Evolutionary conservation across 2,888 invertebrate species (phyloP).

Genomic region (Mamestra brassicae): DNA sequence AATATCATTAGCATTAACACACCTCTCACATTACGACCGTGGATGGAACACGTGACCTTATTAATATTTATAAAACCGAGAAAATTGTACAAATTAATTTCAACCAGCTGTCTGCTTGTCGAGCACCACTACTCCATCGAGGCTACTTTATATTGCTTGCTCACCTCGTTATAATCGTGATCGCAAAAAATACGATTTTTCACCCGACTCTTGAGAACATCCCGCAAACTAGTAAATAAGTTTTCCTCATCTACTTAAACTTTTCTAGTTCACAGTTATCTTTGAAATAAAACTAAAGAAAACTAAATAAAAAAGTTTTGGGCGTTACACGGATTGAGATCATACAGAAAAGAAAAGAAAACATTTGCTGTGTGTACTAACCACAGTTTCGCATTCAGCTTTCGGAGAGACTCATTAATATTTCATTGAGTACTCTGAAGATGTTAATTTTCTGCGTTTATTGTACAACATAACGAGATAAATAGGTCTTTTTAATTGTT

Average conservation of each 20-base stretch:
- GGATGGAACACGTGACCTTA: constrained; percentile 43
- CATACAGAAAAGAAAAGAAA: constrained; percentile 31
- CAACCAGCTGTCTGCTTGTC: constrained; percentile 16
- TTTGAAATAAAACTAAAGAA: constrained; percentile 52
- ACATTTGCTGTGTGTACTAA: constrained; percentile 26
- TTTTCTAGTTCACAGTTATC: constrained; percentile 52
- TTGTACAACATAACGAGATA: constrained; percentile 37
- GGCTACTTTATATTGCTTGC: not conserved
- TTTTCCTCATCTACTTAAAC: constrained; percentile 41
- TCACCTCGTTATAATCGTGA: not conserved
- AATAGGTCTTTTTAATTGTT: constrained; percentile 41
- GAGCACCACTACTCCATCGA: constrained; percentile 1
- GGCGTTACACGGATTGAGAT: constrained; percentile 36
- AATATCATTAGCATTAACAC: constrained; percentile 42
- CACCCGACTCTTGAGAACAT: constrained; percentile 2
- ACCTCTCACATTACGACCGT: constrained; percentile 26
- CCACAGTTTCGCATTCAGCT: constrained; percentile 22
- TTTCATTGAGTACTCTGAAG: constrained; percentile 52
- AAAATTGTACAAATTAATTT: constrained; percentile 24
- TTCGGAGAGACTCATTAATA: constrained; percentile 54
- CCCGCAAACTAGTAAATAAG: constrained; percentile 43
- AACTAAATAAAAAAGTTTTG: constrained; percentile 52
- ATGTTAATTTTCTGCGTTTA: constrained; percentile 50
- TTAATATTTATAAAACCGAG: constrained; percentile 39
- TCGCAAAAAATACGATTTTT: not conserved